These are phyloP conservation scores for Ascaphus truei DNA, from an alignment of 2,113 vertebrate species.

Conservation along the genomic window DNA sequence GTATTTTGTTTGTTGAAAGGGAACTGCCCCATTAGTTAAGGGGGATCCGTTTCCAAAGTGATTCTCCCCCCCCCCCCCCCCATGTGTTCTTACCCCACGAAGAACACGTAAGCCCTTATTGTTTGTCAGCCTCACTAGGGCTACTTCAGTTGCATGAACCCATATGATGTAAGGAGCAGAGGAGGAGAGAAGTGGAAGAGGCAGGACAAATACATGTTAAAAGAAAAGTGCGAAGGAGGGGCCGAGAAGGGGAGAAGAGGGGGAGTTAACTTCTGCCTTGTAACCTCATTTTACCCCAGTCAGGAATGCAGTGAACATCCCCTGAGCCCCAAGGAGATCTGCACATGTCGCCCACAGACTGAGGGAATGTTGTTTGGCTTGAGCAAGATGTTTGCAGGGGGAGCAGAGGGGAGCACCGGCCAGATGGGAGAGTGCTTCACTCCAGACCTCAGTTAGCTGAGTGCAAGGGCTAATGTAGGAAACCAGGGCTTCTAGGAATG, in stretches of 20 bases:
- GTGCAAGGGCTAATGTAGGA: neutral
- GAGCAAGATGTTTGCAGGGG: constrained; percentile 24
- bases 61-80: too few species aligned
- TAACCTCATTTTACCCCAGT: constrained; percentile 35
- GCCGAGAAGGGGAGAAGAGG: neutral
- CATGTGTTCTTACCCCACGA: too few species aligned
- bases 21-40: too few species aligned
- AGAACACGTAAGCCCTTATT: too few species aligned
- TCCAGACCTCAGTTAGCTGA: neutral
- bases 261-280: neutral
- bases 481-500: neutral
- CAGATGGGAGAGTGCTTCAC: constrained; percentile 21
- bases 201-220: too few species aligned
- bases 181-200: too few species aligned
- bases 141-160: too few species aligned
- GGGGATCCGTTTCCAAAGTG: too few species aligned
- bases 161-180: too few species aligned
- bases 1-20: too few species aligned
- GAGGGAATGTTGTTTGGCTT: constrained; percentile 32
- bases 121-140: too few species aligned
- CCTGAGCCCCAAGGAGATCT: constrained; percentile 34
- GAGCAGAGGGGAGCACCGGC: constrained; percentile 1
- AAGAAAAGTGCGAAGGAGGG: constrained; percentile 7
- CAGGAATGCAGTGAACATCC: constrained; percentile 28
- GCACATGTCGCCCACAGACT: constrained; percentile 36